Percentiles rank a stretch among this genome's conserved stretches.
These are phyloP conservation scores for Pararge aegeria DNA, from an alignment of 1,140 invertebrate species.

Conservation along the genomic window DNA sequence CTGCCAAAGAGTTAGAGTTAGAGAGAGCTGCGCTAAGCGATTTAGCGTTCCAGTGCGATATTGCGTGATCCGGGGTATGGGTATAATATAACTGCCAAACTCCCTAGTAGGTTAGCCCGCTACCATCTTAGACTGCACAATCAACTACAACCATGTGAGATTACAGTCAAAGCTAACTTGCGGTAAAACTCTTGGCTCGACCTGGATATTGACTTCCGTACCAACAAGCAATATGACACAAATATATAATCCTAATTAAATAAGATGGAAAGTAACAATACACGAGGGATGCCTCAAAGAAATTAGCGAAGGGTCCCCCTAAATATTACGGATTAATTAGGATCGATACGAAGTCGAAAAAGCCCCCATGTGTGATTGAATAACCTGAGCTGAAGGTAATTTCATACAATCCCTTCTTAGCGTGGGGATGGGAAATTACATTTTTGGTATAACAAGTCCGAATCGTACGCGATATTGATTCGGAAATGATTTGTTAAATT, in stretches of 20 bases:
- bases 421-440: conserved; percentile 13
- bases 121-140: no score
- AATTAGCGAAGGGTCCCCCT: conserved; percentile 48
- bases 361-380: conserved; percentile 24
- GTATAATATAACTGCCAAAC: no score
- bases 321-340: conserved; percentile 31
- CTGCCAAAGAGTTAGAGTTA: no score
- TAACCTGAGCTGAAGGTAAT: conserved; percentile 27
- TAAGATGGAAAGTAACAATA: conserved; percentile 38
- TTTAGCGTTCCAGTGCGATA: no score
- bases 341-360: conserved; percentile 23
- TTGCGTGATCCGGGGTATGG: no score
- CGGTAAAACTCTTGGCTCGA: no score
- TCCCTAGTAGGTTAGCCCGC: no score
- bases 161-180: no score
- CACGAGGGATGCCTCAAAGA: conserved; percentile 39
- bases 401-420: conserved; percentile 22
- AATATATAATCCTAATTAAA: conserved; percentile 36
- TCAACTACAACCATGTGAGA: no score
- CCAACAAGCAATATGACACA: neutral
- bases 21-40: no score
- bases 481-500: neutral
- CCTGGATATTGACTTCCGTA: no score
- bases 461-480: neutral
- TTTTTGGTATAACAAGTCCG: conserved; percentile 9